Base-by-base conservation (phyloP, 2,797 vertebrate species). In the Sebastes elongatus region DNA sequence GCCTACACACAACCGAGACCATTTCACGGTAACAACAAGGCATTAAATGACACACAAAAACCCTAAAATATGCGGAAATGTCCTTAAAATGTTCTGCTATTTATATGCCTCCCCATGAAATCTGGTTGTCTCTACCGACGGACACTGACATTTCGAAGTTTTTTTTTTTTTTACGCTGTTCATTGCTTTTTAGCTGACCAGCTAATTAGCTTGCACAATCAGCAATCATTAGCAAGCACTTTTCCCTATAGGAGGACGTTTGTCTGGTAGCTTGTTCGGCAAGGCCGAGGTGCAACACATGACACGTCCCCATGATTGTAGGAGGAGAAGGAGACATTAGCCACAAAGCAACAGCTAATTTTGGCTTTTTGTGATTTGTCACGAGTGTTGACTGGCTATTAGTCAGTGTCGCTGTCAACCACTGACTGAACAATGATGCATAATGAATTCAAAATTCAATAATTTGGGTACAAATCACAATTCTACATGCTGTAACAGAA, bases 151-250 rank as follows among this genome's bases (percentile, higher is more conserved):
- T 63, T 38, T 75, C n/a, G 30, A 14, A 38, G 13, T 1, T 27
- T 27, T 27, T 35, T 52, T 1, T 27, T 27, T 27, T 35, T 52
- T 10, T 23, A 28, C 5, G 5, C 35, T 53, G 64, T 49, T 33
- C 5, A 13, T 2, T 57, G 70, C 32, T 7, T 27, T 60, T 55
- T 20, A 62, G 46, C 32, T 81, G 52, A 81, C 18, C 13, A 25
- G 46, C 23, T 74, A 63, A 71, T 66, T 61, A 75, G 52, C 16
- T 5, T 32, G 49, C 28, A 63, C 23, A 57, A 28, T 80, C 2
- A 64, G 30, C 46, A 74, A 62, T 61, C 33, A 52, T 70, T 33
- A 73, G 59, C 25, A 42, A 78, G 60, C 78, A 25, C 20, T 28
- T 69, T 60, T 74, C 9, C 22, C 30, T 18, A 1, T 42, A 42